Conservation (phyloP, 2,113 vertebrate genomes). For the Poecile atricapillus region DNA sequence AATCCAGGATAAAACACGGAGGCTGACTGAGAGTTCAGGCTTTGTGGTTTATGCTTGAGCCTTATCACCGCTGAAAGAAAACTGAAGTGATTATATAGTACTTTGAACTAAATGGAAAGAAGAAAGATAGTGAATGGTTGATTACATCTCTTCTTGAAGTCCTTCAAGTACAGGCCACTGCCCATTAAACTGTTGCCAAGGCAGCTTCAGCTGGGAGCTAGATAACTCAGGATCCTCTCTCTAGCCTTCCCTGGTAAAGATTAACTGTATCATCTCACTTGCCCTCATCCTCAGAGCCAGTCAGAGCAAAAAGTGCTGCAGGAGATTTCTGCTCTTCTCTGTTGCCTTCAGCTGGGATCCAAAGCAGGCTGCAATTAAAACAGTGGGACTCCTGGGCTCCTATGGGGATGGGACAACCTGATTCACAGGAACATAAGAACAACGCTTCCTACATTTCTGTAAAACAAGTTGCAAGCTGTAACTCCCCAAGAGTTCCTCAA, state of each 20-base stretch:
- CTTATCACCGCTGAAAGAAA: slow-evolving; percentile 23
- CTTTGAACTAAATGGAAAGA: slow-evolving; percentile 54
- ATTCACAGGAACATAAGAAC: not conserved
- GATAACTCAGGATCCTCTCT: not conserved
- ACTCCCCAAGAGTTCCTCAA: not conserved
- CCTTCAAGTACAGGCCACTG: not conserved
- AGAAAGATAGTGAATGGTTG: slow-evolving; percentile 18
- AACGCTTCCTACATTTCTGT: not conserved
- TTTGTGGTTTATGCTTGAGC: not conserved
- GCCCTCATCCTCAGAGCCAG: not conserved
- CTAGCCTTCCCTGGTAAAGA: not conserved
- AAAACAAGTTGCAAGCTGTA: not conserved
- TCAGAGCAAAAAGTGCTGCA: not conserved
- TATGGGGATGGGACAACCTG: not conserved
- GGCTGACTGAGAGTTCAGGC: not conserved
- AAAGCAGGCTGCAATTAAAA: not conserved
- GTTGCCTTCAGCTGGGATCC: not conserved
- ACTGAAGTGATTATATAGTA: slow-evolving; percentile 41
- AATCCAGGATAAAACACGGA: not conserved
- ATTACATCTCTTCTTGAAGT: slow-evolving; percentile 28
- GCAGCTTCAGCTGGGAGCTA: not conserved
- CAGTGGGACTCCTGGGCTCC: not conserved
- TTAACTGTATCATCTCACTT: not conserved
- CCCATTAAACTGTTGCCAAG: not conserved
- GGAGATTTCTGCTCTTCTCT: not conserved